Evolutionary conservation across 2,797 vertebrate genomes (phyloP), one percentile per base, ranked within the genome.

Genomic region (Knipowitschia caucasica): DNA sequence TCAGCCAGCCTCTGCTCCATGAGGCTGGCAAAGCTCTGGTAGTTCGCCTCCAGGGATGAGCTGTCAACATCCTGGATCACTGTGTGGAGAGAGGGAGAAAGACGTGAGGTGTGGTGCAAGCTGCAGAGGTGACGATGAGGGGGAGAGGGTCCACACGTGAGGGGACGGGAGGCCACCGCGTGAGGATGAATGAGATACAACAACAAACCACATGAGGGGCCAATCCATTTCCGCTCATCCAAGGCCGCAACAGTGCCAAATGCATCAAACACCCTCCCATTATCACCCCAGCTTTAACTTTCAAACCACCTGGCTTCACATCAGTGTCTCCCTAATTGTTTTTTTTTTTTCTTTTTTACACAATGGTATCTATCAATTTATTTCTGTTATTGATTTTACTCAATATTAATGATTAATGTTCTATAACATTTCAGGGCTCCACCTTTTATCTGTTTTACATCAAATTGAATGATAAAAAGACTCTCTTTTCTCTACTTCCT

Each of bases 1-100:
- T 94, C 94, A 1, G 95, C 95, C 81, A 99, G 67, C 8, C 95
- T 91, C 78, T 95, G 95, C 81, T 99, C 96, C 96, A 99, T 98
- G 64, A 96, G 52, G 9, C 91, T 93, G 34, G 96, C 92, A 44
- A 99, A 98, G 80, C 94, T 98, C 87, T 98, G 95, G 72, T 98
- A 98, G 88, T 93, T 95, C 53, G 88, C 80, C 64, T 94, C 95
- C 81, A 98, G 85, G 30, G 94, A 90, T 0, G 92, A 90, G 35
- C 89, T 92, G 73, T 96, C 94, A 9, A 98, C 96, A 1, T 96
- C 96, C 74, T 96, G 95, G 77, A 98, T 94, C 63, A 98, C 96
- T 99, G 89, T 2, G 49, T 47, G 58, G 21, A 56, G 2, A 46
- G 56, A 80, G 50, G 67, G 30, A 43, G 25, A 18, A 35, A 40